Evolutionary conservation across 92 coral and sea anemone genomes (phyloP).

Genomic region (Paragorgia papillata): DNA sequence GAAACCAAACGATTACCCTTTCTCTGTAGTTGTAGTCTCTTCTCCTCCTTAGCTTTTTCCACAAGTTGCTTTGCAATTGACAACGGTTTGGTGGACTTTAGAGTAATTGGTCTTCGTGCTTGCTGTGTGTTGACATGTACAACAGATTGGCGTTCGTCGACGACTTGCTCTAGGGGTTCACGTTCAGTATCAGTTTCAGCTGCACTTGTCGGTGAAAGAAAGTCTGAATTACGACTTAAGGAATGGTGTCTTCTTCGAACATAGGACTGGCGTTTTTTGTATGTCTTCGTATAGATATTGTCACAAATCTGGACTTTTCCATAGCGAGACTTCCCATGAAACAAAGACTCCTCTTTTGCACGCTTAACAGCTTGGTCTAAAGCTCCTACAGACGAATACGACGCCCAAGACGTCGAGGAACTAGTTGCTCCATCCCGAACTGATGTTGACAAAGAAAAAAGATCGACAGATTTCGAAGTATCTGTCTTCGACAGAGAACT

Average conservation of each 20-base stretch:
- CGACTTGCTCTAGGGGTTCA: not conserved
- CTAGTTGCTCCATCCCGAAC: conserved; percentile 21
- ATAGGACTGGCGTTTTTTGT: conserved; percentile 92
- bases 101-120: not conserved
- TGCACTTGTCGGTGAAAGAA: not conserved
- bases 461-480: conserved; percentile 19
- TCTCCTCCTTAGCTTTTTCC: conserved; percentile 89
- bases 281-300: conserved; percentile 86
- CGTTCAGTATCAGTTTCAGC: not conserved
- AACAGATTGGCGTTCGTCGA: not conserved
- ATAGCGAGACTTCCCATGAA: conserved; percentile 4
- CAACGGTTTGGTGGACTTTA: conserved; percentile 55
- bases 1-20: conserved; percentile 79
- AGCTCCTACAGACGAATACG: conserved; percentile 6
- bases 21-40: conserved; percentile 65
- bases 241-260: conserved; percentile 64
- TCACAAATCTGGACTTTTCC: conserved; percentile 43
- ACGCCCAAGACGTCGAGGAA: conserved; percentile 1
- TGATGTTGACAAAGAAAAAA: conserved; percentile 53
- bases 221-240: conserved; percentile 58
- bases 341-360: not conserved
- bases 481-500: conserved; percentile 45
- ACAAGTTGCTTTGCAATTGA: conserved; percentile 86
- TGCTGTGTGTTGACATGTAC: not conserved
- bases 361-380: not conserved